Evolutionary conservation across 2,888 invertebrate genomes (phyloP).

Genomic region (Pristionchus maxplancki): DNA sequence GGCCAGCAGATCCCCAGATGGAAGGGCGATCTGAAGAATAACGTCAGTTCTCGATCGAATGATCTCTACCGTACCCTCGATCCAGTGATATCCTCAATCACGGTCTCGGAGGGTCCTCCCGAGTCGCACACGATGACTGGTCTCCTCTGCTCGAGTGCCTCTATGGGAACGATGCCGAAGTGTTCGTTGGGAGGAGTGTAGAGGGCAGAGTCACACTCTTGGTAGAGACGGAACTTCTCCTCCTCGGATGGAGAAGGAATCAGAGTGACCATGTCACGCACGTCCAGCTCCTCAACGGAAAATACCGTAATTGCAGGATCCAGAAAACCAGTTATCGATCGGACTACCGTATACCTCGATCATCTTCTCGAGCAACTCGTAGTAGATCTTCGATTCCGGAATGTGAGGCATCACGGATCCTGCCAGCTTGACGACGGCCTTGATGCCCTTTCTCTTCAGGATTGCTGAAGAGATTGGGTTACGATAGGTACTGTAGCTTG

Average conservation of each 20-base stretch:
- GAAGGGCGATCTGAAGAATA: slow-evolving; percentile 67
- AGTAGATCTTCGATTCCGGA: slow-evolving; percentile 79
- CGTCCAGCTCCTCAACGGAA: slow-evolving; percentile 67
- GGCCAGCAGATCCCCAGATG: slow-evolving; percentile 71
- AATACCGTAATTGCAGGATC: background rate
- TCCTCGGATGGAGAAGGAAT: slow-evolving; percentile 79
- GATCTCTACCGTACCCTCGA: slow-evolving; percentile 71
- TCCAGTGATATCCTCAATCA: slow-evolving; percentile 81
- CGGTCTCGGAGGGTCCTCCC: slow-evolving; percentile 96
- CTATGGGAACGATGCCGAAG: slow-evolving; percentile 98
- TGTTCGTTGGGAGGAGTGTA: slow-evolving; percentile 98
- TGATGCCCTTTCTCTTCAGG: slow-evolving; percentile 66
- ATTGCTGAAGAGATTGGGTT: slow-evolving; percentile 59
- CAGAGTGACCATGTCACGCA: slow-evolving; percentile 78
- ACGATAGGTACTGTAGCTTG: background rate
- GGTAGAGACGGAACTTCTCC: slow-evolving; percentile 79
- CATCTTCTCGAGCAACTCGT: slow-evolving; percentile 78
- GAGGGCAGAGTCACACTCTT: slow-evolving; percentile 80
- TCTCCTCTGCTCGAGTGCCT: slow-evolving; percentile 94
- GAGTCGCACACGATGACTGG: slow-evolving; percentile 96
- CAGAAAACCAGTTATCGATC: background rate
- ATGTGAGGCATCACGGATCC: slow-evolving; percentile 80
- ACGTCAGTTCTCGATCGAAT: too few relatives aligned
- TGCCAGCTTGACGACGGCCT: slow-evolving; percentile 70
- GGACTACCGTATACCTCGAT: slow-evolving; percentile 63